Evolutionary conservation across 2,113 vertebrate species (phyloP), one percentile per base, ranked within the genome.

Genomic region (Stegastes partitus): DNA sequence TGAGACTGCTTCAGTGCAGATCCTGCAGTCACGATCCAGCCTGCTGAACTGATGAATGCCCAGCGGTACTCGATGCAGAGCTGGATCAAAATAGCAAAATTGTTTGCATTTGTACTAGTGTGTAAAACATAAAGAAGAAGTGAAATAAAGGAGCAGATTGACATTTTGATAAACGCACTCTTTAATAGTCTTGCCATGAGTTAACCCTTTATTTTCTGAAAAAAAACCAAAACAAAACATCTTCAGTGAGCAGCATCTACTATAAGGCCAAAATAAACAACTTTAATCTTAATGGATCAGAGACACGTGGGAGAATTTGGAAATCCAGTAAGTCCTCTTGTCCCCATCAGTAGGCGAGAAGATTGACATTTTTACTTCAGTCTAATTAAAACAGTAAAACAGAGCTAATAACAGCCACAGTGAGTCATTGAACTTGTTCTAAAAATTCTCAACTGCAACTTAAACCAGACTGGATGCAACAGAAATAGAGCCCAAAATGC

Each of bases 1-100:
- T 8, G 12, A 82, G 67, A 44, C 58, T n/a, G 58, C 65, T 64
- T 72, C 28, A 57, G 25, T 31, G 14, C 37, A 58, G 66, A 61
- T 49, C 22, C 39, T 25, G 2, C 16, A 31, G 22, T 68, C 50
- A 57, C 28, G 47, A 72, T 34, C 2, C 1, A 18, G 55, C 23
- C 15, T 28, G 59, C 45, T 57, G 69, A 78, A 61, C 57, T 42
- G 49, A 51, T 25, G 65, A 62, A 49, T 25, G 22, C 19, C 31
- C 39, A 45, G 50, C 31, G 44, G 16, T 15, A 8, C 18, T 49
- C 47, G n/a, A 49, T 49, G 47, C 19, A 4, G 47, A 8, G 47
- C 47, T 49, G 47, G n/a, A 61, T 72, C 21, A 23, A 50, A 23
- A 61, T 5, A 37, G 21, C 31, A 0, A 47, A 0, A 58, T 11